Percentiles rank a stretch among this genome's conserved stretches.
Conservation (phyloP, 2,888 invertebrate species). For the Vandiemenella viatica region DNA sequence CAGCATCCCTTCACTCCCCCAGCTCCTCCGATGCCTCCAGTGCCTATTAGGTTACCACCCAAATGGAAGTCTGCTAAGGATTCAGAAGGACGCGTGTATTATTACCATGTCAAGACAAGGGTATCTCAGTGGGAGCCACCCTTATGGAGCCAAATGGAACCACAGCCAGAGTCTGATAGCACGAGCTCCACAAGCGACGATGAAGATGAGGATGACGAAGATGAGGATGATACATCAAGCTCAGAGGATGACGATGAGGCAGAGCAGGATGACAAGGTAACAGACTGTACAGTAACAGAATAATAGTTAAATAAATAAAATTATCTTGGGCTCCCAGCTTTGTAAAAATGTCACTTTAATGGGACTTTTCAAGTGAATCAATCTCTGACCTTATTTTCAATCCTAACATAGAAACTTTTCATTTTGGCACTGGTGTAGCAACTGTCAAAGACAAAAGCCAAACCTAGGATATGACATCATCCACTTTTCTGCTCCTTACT, state of each 20-base stretch:
- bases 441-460: too few species aligned
- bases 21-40: conserved; percentile 12
- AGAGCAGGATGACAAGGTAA: conserved; percentile 23
- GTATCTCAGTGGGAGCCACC: conserved; percentile 70
- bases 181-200: conserved; percentile 11
- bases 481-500: too few species aligned
- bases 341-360: too few species aligned
- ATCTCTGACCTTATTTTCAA: too few species aligned
- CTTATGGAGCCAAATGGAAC: conserved; percentile 21
- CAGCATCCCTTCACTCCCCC: conserved; percentile 9
- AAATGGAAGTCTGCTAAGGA: conserved; percentile 81
- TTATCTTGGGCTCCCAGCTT: too few species aligned
- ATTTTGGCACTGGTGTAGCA: too few species aligned
- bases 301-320: too few species aligned
- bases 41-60: conserved; percentile 53
- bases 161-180: conserved; percentile 12
- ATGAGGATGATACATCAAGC: conserved; percentile 21
- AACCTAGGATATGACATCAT: too few species aligned
- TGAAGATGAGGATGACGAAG: conserved; percentile 20
- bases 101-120: conserved; percentile 70
- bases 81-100: conserved; percentile 70
- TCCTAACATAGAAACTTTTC: too few species aligned
- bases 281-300: too few species aligned
- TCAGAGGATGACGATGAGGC: conserved; percentile 18
- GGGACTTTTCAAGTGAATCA: too few species aligned